Evolutionary conservation across 2,888 invertebrate genomes (phyloP).

Genomic region (Ochropacha duplaris): DNA sequence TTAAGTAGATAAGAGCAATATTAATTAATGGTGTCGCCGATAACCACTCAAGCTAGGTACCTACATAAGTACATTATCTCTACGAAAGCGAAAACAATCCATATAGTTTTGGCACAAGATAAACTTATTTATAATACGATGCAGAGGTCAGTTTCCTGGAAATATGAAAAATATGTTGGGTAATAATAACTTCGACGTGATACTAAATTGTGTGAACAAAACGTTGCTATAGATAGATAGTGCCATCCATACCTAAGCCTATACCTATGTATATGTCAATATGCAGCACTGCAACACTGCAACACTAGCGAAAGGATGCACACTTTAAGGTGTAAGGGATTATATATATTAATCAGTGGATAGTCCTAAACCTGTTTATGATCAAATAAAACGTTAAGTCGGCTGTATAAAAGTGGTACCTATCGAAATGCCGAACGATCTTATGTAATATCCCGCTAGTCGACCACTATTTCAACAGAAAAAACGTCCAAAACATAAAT

Average conservation of each 20-base stretch:
- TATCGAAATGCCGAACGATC: constrained; percentile 41
- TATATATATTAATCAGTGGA: not conserved
- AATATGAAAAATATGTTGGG: too few species aligned
- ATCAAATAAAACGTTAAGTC: constrained; percentile 36
- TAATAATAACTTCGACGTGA: not conserved
- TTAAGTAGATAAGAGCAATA: constrained; percentile 57
- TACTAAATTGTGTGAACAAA: too few species aligned
- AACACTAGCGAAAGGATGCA: too few species aligned
- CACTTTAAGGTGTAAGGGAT: too few species aligned
- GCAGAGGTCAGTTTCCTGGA: constrained; percentile 33
- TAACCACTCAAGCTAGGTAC: constrained; percentile 35
- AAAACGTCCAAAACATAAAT: constrained; percentile 52
- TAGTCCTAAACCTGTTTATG: constrained; percentile 26
- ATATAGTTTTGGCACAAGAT: constrained; percentile 42
- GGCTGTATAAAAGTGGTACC: constrained; percentile 31
- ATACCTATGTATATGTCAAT: too few species aligned
- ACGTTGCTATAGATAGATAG: too few species aligned
- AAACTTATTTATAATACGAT: constrained; percentile 54
- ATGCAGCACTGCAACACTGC: too few species aligned
- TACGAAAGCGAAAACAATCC: constrained; percentile 65
- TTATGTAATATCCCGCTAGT: constrained; percentile 61
- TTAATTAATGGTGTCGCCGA: constrained; percentile 70
- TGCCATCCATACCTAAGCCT: too few species aligned
- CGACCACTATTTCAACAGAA: constrained; percentile 44
- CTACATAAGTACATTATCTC: constrained; percentile 50